Evolutionary conservation across 2,888 invertebrate species (phyloP), one percentile per base, ranked within the genome.

Genomic region (Orchestes rusci): DNA sequence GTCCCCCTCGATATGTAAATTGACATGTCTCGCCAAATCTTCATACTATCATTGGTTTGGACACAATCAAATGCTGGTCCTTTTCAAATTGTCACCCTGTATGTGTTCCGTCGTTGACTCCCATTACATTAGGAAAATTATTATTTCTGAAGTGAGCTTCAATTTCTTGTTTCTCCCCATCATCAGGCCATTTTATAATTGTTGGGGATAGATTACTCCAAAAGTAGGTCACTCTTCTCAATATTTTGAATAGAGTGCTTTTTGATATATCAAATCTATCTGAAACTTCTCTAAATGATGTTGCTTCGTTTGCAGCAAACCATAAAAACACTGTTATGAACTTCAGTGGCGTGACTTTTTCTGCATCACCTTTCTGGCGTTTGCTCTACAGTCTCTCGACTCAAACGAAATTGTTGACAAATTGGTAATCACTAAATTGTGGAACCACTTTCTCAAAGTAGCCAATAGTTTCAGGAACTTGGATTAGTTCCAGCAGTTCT

Each of bases 251-350:
- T 23, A 23, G 8, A 5, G 27, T 23, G 27, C 7, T 23, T 23
- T 23, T 23, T 8, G 27, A 8, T 23, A 23, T 23, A 8, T 23
- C 8, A 23, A 23, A 23, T 8, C 27, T 23, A 8, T 23, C 27
- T 5, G 27, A 23, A 23, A 23, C 27, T 10, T 31, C 31, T 12
- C 31, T 31, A 31, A 31, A 5, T 5, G 5, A 31, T 5, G n/a
- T 31, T 31, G 31, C 31, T 31, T 31, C 31, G 13, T 31, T 10
- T 31, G 31, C 31, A 5, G 31, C 31, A 31, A 31, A 31, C 31
- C 31, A 31, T 31, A 31, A 12, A 12, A 31, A 31, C 5, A 31
- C 12, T 31, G 31, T 31, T 10, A 31, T 31, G 7, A 10, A 31
- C 12, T 31, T 31, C 12, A 10, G 13, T 5, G 31, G 31, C 12